Percentiles rank a stretch among this genome's conserved stretches.
Conservation (phyloP, 2,113 vertebrate genomes). For the Hassar affinis region DNA sequence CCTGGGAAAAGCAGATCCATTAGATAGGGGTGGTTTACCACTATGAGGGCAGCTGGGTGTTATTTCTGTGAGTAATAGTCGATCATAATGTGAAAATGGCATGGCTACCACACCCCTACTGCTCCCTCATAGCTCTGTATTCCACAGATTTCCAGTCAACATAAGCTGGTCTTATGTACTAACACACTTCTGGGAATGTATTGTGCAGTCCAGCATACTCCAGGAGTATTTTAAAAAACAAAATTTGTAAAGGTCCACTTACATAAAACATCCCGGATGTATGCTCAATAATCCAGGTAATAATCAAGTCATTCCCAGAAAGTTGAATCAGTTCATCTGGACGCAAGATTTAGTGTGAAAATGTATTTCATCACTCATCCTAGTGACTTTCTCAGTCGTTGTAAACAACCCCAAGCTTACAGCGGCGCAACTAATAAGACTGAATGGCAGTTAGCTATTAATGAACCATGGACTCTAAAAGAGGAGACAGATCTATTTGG, state of each 20-base stretch:
- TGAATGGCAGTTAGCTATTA: not conserved
- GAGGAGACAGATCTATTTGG: not conserved
- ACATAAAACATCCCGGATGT: not conserved
- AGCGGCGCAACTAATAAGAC: not conserved
- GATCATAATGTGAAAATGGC: conserved; percentile 48
- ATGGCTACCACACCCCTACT: conserved; percentile 44
- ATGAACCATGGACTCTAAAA: not conserved
- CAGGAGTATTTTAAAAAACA: no score
- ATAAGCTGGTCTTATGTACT: conserved; percentile 14
- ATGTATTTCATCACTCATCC: no score
- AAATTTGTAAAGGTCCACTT: not conserved
- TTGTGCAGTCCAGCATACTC: not conserved
- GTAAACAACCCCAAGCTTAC: not conserved
- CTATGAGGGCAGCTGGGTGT: conserved; percentile 56
- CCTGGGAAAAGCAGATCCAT: conserved; percentile 56
- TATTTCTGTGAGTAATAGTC: conserved; percentile 55
- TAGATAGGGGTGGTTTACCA: conserved; percentile 59
- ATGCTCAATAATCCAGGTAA: no score
- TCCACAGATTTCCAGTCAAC: conserved; percentile 2
- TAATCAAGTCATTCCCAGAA: no score
- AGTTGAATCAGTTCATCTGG: no score
- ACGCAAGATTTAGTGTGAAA: no score
- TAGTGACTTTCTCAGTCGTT: no score
- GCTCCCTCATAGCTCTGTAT: conserved; percentile 20
- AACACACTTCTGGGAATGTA: not conserved